Evolutionary conservation across 2,113 vertebrate species (phyloP).

Genomic region (Parotia lawesii): DNA sequence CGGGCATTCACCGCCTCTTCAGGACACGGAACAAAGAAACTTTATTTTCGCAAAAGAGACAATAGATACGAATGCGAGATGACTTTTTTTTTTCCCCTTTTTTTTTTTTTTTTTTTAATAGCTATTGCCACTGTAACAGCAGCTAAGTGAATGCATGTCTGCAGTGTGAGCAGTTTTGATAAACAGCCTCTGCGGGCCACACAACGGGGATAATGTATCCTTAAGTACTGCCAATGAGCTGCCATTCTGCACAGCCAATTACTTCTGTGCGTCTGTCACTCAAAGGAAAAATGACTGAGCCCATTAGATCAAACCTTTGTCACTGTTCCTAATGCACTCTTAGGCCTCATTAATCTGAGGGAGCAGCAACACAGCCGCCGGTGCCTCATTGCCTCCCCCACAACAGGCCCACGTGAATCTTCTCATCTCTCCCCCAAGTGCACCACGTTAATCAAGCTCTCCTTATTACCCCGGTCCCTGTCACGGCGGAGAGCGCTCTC

Average conservation of each 20-base stretch:
- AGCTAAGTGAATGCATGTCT: conserved; percentile 78
- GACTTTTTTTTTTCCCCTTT: neutral
- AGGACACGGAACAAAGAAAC: conserved; percentile 71
- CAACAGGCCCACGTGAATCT: conserved; percentile 79
- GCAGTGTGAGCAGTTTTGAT: conserved; percentile 84
- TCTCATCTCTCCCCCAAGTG: conserved; percentile 81
- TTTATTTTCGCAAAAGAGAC: conserved; percentile 64
- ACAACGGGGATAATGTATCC: conserved; percentile 87
- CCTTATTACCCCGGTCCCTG: conserved; percentile 84
- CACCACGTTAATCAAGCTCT: conserved; percentile 85
- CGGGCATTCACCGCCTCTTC: neutral
- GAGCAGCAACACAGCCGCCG: conserved; percentile 79
- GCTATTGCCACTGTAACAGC: conserved; percentile 75
- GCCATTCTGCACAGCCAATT: conserved; percentile 89
- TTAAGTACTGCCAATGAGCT: conserved; percentile 89
- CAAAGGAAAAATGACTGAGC: conserved; percentile 88
- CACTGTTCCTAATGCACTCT: conserved; percentile 85
- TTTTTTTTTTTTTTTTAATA: neutral
- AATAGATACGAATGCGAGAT: conserved; percentile 39
- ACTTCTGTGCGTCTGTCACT: conserved; percentile 86
- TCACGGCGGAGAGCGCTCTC: conserved; percentile 79
- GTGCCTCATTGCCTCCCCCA: conserved; percentile 77
- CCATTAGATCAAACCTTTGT: conserved; percentile 89
- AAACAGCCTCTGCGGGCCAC: conserved; percentile 85
- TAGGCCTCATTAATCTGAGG: conserved; percentile 86